Evolutionary conservation across 2,888 invertebrate species (phyloP).

Genomic region (Periphyllus acericola): DNA sequence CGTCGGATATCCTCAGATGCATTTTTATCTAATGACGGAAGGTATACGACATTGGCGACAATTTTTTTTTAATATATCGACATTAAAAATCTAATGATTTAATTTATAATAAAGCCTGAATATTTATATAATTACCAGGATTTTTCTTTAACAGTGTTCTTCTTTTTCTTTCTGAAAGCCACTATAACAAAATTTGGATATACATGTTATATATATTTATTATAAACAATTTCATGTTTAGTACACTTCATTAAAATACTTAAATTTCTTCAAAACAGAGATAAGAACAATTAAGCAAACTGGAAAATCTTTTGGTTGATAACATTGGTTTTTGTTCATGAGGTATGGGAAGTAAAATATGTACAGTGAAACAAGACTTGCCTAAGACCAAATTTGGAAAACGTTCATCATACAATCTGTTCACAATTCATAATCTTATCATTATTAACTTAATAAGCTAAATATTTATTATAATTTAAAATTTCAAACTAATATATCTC

Average conservation of each 20-base stretch:
- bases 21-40: no score
- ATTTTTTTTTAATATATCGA: neutral
- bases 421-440: no score
- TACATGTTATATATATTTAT: neutral
- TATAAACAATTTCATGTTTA: neutral
- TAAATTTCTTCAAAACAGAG: neutral
- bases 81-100: neutral
- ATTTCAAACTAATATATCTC: no score
- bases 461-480: no score
- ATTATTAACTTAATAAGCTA: no score
- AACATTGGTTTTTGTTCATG: neutral
- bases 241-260: neutral
- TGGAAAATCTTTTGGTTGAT: neutral
- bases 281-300: neutral
- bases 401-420: no score
- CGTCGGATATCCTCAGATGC: no score
- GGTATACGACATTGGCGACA: no score
- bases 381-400: neutral
- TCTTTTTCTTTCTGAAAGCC: slow-evolving; percentile 86
- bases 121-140: slow-evolving; percentile 71
- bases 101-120: neutral
- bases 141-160: slow-evolving; percentile 85
- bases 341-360: neutral
- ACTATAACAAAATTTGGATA: slow-evolving; percentile 71
- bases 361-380: neutral